Conservation (phyloP, 2,888 invertebrate species). For the Chloroclystis v-ata region DNA sequence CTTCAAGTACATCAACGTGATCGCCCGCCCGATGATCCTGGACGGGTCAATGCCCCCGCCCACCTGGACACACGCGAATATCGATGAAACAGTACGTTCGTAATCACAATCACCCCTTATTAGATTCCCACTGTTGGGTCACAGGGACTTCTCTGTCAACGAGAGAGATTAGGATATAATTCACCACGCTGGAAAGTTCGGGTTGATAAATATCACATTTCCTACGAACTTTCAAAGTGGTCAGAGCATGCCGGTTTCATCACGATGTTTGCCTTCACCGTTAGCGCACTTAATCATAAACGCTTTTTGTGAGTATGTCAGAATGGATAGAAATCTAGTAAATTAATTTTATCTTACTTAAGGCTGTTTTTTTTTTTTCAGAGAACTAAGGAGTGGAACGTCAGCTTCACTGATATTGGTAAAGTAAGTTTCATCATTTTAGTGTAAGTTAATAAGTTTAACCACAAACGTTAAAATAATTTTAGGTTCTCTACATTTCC, state of each 20-base stretch:
- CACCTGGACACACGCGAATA: slow-evolving; percentile 97
- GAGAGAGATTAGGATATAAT: too few relatives aligned
- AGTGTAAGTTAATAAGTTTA: neutral
- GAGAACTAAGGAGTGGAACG: slow-evolving; percentile 59
- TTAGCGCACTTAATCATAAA: too few relatives aligned
- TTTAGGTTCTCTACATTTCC: too few relatives aligned
- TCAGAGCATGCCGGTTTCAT: too few relatives aligned
- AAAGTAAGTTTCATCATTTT: slow-evolving; percentile 40
- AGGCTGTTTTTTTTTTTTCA: slow-evolving; percentile 31
- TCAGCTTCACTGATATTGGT: slow-evolving; percentile 54
- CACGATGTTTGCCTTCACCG: too few relatives aligned
- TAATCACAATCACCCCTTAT: neutral
- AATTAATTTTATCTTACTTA: neutral
- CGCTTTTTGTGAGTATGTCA: too few relatives aligned
- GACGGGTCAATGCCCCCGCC: slow-evolving; percentile 85
- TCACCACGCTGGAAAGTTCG: too few relatives aligned
- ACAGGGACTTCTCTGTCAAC: too few relatives aligned
- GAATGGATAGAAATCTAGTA: too few relatives aligned
- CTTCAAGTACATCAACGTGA: slow-evolving; percentile 95
- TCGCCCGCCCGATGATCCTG: slow-evolving; percentile 90
- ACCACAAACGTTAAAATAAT: neutral
- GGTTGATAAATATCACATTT: too few relatives aligned
- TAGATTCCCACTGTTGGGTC: too few relatives aligned
- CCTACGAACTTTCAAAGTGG: too few relatives aligned
- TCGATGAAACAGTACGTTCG: slow-evolving; percentile 86